A percentile compares a stretch with the other conserved stretches of the same genome.
Evolutionary conservation across 2,888 invertebrate genomes (phyloP).

Genomic region (Hyles lineata): DNA sequence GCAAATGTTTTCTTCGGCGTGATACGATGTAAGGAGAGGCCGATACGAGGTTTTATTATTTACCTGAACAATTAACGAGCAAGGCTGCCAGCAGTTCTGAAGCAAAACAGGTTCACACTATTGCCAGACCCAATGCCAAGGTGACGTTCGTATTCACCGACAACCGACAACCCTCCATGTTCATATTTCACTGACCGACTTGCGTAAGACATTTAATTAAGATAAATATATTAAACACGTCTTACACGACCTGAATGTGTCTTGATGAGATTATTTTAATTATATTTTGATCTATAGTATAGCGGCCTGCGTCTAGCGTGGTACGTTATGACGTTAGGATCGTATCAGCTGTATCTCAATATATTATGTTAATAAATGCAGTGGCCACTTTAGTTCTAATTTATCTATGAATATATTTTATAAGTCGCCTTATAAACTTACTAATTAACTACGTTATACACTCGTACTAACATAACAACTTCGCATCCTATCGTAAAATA

Average conservation of each 20-base stretch:
- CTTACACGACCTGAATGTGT: constrained; percentile 1
- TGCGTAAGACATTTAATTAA: constrained; percentile 15
- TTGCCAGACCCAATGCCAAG: constrained; percentile 37
- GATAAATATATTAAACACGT: constrained; percentile 18
- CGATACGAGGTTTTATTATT: constrained; percentile 32
- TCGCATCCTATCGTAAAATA: neutral
- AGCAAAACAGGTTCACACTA: constrained; percentile 34
- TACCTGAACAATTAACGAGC: constrained; percentile 35
- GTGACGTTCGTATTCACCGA: constrained; percentile 20
- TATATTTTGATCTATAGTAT: neutral
- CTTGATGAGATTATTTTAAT: constrained; percentile 23
- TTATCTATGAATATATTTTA: constrained; percentile 5
- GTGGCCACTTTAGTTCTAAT: neutral
- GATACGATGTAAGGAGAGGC: neutral
- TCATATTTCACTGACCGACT: constrained; percentile 25
- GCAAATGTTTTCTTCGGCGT: constrained; percentile 17
- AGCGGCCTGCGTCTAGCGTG: neutral
- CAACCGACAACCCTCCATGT: neutral
- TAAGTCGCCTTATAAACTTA: neutral
- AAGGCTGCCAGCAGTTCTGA: constrained; percentile 33
- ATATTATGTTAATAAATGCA: constrained; percentile 7
- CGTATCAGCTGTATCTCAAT: constrained; percentile 8
- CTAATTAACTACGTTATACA: neutral
- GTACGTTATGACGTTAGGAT: neutral
- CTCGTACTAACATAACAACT: too few relatives aligned